Percentiles rank a stretch among this genome's conserved stretches.
These are phyloP conservation scores for Sepiola atlantica DNA, from an alignment of 2,888 invertebrate genomes.

Conservation along the genomic window DNA sequence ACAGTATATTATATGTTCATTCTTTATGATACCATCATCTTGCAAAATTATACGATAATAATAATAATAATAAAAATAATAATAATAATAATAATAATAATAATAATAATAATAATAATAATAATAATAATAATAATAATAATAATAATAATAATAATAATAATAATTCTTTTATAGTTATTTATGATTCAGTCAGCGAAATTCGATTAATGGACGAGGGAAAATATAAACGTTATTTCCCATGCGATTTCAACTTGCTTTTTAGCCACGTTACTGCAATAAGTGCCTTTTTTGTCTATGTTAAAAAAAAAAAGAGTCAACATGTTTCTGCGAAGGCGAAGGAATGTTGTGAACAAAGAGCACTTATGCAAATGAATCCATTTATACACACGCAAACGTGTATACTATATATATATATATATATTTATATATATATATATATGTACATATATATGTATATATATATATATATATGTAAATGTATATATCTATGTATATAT, in stretches of 20 bases:
- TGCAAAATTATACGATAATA: no score
- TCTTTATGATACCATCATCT: no score
- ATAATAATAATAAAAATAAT: no score
- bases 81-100: not conserved
- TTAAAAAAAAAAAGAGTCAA: not conserved
- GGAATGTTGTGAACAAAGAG: not conserved
- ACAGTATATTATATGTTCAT: no score
- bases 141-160: not conserved
- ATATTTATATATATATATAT: not conserved
- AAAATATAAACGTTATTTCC: not conserved
- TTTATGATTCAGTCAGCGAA: not conserved
- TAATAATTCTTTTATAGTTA: not conserved
- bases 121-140: not conserved
- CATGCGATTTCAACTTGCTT: not conserved
- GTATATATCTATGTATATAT: not conserved
- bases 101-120: not conserved
- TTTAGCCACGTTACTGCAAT: not conserved
- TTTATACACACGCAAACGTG: not conserved
- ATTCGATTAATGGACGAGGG: not conserved
- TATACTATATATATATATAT: not conserved
- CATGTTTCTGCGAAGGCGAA: not conserved
- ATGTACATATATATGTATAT: not conserved
- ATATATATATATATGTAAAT: not conserved
- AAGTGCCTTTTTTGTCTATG: not conserved
- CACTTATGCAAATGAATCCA: not conserved